Evolutionary conservation across 2,797 vertebrate species (phyloP).

Genomic region (Notolabrus celidotus): DNA sequence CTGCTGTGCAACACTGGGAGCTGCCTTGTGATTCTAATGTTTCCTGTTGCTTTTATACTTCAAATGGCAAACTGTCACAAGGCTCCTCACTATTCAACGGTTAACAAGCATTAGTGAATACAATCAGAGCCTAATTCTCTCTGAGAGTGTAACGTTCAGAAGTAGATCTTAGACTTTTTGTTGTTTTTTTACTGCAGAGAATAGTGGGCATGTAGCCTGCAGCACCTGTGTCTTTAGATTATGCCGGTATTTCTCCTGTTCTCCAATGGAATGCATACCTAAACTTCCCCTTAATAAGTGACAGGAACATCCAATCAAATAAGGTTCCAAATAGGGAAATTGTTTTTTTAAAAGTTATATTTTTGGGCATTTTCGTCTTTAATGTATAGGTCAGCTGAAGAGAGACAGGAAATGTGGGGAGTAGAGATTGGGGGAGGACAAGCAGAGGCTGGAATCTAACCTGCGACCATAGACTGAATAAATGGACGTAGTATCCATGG

Average conservation of each 20-base stretch:
- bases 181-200: neutral
- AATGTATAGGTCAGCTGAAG: no score
- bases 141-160: neutral
- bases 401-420: no score
- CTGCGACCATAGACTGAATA: no score
- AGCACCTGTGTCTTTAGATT: neutral
- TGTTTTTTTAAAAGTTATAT: no score
- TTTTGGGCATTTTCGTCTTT: no score
- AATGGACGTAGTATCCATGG: no score
- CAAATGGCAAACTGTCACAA: neutral
- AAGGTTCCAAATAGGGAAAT: neutral
- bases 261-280: neutral
- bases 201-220: neutral
- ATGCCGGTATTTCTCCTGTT: neutral
- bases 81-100: neutral
- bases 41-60: constrained; percentile 4
- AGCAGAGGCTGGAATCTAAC: no score
- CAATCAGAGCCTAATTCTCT: neutral
- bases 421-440: no score
- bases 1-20: neutral
- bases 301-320: neutral
- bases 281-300: neutral
- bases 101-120: neutral
- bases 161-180: neutral
- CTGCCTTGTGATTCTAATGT: neutral